Conservation (phyloP, 2,113 vertebrate genomes). For the Sardina pilchardus region DNA sequence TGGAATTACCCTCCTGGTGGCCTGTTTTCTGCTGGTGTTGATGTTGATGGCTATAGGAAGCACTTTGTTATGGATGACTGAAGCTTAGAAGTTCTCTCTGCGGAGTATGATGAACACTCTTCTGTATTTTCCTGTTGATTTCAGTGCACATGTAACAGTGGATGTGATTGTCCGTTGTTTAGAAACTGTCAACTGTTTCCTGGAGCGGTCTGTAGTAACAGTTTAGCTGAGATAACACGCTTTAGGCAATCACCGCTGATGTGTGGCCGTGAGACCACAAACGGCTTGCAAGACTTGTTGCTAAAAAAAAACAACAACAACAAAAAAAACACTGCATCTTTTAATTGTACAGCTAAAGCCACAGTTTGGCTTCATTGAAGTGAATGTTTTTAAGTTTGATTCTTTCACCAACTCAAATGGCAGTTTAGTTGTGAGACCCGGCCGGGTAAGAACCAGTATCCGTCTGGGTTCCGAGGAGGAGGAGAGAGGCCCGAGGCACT, state of each 20-base stretch:
- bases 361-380: background rate
- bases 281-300: background rate
- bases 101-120: background rate
- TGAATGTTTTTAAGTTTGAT: background rate
- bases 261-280: background rate
- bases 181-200: background rate
- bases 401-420: background rate
- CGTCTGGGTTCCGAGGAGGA: background rate
- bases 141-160: background rate
- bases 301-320: background rate
- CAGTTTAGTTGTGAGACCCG: background rate
- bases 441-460: background rate
- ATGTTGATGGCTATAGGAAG: background rate
- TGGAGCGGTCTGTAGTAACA: background rate
- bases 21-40: background rate
- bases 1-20: background rate
- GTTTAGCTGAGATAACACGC: background rate
- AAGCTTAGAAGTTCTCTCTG: background rate
- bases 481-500: constrained; percentile 19
- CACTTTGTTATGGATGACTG: background rate
- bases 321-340: background rate
- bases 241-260: background rate
- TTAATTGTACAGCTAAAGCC: background rate
- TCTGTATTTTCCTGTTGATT: background rate
- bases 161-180: background rate